Percentiles rank a stretch among this genome's conserved stretches.
Evolutionary conservation across 2,797 vertebrate species (phyloP).

Genomic region (Pseudomugil gertrudae): DNA sequence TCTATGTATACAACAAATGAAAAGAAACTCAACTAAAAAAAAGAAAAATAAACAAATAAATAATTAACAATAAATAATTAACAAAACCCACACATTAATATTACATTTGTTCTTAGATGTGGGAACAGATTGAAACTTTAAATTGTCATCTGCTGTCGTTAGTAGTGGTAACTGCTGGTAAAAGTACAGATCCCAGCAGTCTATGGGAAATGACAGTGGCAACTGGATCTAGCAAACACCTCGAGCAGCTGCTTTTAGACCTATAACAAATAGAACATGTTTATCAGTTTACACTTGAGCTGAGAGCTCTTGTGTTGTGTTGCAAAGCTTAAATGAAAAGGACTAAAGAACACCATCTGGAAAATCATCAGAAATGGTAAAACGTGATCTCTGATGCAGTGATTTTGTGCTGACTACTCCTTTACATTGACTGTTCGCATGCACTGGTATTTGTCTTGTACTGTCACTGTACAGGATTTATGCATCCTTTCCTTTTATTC

Average conservation of each 20-base stretch:
- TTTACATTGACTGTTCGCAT: constrained; percentile 8
- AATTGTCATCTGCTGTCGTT: constrained; percentile 12
- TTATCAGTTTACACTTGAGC: constrained; percentile 24
- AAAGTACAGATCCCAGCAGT: constrained; percentile 20
- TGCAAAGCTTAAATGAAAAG: constrained; percentile 20
- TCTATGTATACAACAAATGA: no score
- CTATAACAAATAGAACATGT: constrained; percentile 20
- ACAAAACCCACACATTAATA: no score
- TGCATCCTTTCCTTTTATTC: not conserved
- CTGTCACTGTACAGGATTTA: not conserved
- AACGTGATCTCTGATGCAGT: not conserved
- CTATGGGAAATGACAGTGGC: constrained; percentile 26
- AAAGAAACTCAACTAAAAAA: no score
- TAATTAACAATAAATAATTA: no score
- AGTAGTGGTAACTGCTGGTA: constrained; percentile 17
- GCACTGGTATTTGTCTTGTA: not conserved
- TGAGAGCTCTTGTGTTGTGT: constrained; percentile 22
- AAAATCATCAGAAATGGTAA: constrained; percentile 2
- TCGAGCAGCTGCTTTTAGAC: constrained; percentile 32
- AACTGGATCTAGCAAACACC: constrained; percentile 29
- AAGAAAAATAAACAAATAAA: no score
- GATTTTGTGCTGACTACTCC: not conserved
- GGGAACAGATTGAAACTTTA: constrained; percentile 8
- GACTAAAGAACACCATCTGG: constrained; percentile 15
- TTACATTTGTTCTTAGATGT: not conserved